Evolutionary conservation across 1,140 invertebrate genomes (phyloP), one percentile per base, ranked within the genome.

Genomic region (Polyergus mexicanus): DNA sequence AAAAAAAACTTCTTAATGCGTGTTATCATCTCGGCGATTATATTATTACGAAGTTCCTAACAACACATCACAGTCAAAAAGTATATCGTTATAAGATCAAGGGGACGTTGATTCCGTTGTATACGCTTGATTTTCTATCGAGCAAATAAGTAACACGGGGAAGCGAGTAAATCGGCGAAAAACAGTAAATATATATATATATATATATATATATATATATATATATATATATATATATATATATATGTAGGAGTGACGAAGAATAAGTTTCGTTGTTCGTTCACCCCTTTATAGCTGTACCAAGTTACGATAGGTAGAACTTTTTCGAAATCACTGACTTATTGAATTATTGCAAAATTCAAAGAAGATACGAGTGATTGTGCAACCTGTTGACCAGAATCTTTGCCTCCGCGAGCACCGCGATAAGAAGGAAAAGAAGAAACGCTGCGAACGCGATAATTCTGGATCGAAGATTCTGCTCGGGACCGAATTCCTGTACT

Each of bases 61-160:
- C 85, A 92, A 91, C 91, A 91, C 90, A 92, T 92, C 91, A 91
- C 91, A 92, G 91, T 91, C 87, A 87, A 84, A 91, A 90, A 90
- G 60, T 86, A 91, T 72, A 72, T 76, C 77, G 83, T 83, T 91
- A 86, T 60, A 56, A 25, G 85, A 89, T 62, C 41, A 84, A 89
- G 84, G 47, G 74, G 68, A 85, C 41, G 13, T 51, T 38, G n/a
- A 38, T 60, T 56, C 51, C 60, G 62, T 51, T 51, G 47, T 51
- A 51, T 62, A 62, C 5, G 19, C 62, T 28, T 28, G 65, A 63
- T 75, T 32, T 32, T 72, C 58, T 41, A 41, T 66, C 35, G 54
- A 58, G 65, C 77, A 84, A 63, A 47, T 22, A 47, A 58, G 32
- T 11, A 38, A 56, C 16, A 72, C 2, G 41, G 25, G 4, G 8